Conservation (phyloP, 2,888 invertebrate genomes). For the Stenodera caucasica region DNA sequence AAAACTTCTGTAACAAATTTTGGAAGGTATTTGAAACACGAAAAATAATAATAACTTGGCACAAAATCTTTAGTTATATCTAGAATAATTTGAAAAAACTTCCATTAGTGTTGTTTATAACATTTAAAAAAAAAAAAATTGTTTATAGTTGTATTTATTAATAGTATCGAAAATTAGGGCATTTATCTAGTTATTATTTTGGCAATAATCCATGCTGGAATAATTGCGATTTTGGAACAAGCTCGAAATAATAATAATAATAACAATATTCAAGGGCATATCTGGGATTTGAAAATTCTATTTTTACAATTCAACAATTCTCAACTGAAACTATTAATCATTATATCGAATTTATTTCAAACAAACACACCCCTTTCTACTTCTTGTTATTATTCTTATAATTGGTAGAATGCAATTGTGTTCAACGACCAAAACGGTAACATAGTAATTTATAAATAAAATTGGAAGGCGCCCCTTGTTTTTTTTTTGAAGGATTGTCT, state of each 20-base stretch:
- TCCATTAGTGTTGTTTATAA: too few relatives aligned
- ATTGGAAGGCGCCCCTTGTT: background rate
- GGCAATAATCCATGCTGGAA: constrained; percentile 23
- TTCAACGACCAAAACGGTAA: background rate
- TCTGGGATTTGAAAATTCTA: background rate
- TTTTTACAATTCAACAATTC: background rate
- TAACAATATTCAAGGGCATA: constrained; percentile 19
- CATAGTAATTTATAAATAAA: background rate
- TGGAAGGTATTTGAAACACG: constrained; percentile 1
- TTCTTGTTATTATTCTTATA: background rate
- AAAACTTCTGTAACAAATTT: constrained; percentile 10
- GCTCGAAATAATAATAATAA: constrained; percentile 18
- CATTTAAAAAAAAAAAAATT: background rate
- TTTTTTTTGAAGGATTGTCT: background rate
- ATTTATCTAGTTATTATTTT: constrained; percentile 9
- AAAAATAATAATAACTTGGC: constrained; percentile 20
- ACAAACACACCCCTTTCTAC: background rate
- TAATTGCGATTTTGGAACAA: constrained; percentile 17
- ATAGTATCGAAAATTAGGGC: constrained; percentile 16
- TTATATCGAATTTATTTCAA: background rate
- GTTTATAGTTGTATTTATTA: constrained; percentile 15
- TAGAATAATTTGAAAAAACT: too few relatives aligned
- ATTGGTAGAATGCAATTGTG: background rate
- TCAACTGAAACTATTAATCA: background rate
- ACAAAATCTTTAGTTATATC: constrained; percentile 11